Base-by-base conservation (phyloP, 2,113 vertebrate species). In the Microcebus ravelobensis region DNA sequence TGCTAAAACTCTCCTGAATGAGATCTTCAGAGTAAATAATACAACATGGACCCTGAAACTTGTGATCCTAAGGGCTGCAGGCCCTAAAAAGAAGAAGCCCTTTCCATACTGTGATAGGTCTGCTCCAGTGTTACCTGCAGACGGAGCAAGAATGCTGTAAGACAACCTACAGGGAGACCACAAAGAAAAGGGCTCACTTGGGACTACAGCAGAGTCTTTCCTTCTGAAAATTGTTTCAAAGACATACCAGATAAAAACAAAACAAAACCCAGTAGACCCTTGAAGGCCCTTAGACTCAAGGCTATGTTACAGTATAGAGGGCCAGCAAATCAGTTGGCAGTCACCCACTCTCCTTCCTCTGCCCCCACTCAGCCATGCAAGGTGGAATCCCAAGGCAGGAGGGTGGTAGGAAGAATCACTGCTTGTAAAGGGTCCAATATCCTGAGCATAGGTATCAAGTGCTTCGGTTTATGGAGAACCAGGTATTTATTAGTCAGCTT, bases 161-260 rank as follows among this genome's bases (percentile, higher is more conserved):
- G 52, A 36, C 8, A n/a, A 77, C 29, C 29, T 50, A 50, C 12
- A 21, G 25, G 36, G 39, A 70, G 31, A 63, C n/a, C 76, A 42
- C 48, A 57, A 81, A 73, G 63, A 91, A 36, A 70, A 77, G 31
- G 29, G 27, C 17, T 91, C 50, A 50, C 5, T 1, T 6, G n/a
- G 15, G 8, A 57, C 21, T 45, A 25, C 0, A 29, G 36, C 5
- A 61, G 10, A 27, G 27, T 55, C 42, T 82, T 61, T 36, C 68
- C 50, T 96, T 95, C 42, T 90, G 25, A 79, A 63, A 34, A 61
- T 45, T 74, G 20, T 92, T 89, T 96, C 81, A 79, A 81, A 50
- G 36, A 63, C 29, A 39, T 27, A 45, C 55, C 18, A 45, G 27
- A 45, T 48, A 27, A 31, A 52, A 57, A 29, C 55, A 57, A 57